Evolutionary conservation across 2,113 vertebrate genomes (phyloP), one percentile per base, ranked within the genome.

Genomic region (Toxostoma redivivum): DNA sequence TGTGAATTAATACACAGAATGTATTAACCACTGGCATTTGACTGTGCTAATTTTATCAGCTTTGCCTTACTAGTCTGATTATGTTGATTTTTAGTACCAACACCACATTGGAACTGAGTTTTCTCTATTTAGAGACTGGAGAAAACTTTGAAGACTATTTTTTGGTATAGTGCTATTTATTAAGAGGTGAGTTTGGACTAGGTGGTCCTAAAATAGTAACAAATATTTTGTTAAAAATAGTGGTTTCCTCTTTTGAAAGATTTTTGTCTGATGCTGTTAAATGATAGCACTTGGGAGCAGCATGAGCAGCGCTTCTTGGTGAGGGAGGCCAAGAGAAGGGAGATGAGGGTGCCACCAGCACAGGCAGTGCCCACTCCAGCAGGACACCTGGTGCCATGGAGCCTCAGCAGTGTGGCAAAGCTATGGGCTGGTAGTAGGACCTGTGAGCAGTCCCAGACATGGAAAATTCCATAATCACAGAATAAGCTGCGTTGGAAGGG

Each of bases 251-350:
- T 54, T 73, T 58, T 31, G 70, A 50, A 58, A 30, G 37, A 7
- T 1, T 2, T 81, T 48, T 88, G 6, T 47, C 25, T n/a, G 42
- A 18, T 54, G 17, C 25, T 33, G 11, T 37, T 74, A 51, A 38
- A 24, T 0, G 1, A 12, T 10, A 11, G 31, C 3, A 4, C n/a
- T 61, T 3, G 2, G 38, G 66, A 80, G 77, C 31, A 58, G 33
- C 22, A 15, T 0, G 12, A 53, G 5, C 42, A 21, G 37, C 28
- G 30, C 27, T 44, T 74, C 31, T 35, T 31, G 0, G 0, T 37
- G 38, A 45, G 31, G 31, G 16, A 53, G 35, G 19, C 38, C 31
- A 30, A 4, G 69, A 5, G 69, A 56, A 33, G 56, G 24, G 37
- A 44, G 0, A 1, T 1, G 5, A 65, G n/a, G n/a, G 4, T 79